Percentiles rank a stretch among this genome's conserved stretches.
Conservation (phyloP, 2,797 vertebrate species). For the Notolepis coatsorum region DNA sequence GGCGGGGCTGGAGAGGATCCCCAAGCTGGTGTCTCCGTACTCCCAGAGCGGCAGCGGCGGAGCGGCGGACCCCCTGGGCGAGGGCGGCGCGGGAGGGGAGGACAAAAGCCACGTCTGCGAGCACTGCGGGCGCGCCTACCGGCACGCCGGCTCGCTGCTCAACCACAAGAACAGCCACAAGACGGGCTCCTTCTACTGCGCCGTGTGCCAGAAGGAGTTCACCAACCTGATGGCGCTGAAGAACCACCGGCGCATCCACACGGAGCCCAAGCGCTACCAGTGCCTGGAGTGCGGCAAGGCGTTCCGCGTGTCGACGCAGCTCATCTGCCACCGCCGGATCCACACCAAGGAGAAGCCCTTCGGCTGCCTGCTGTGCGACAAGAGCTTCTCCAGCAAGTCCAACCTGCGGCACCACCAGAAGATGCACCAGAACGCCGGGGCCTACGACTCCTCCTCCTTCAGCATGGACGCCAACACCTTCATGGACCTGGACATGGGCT, state of each 20-base stretch:
- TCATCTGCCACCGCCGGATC: conserved; percentile 89
- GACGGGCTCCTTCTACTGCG: conserved; percentile 88
- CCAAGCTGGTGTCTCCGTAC: conserved; percentile 65
- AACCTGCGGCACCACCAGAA: conserved; percentile 86
- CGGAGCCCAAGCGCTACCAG: conserved; percentile 89
- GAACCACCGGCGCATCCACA: conserved; percentile 90
- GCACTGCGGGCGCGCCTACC: conserved; percentile 90
- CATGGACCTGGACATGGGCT: conserved; percentile 81
- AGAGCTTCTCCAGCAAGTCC: conserved; percentile 86
- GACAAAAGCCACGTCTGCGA: conserved; percentile 89
- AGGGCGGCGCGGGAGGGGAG: conserved; percentile 33
- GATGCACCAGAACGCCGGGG: conserved; percentile 80
- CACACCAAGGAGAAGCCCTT: conserved; percentile 90
- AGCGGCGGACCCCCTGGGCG: conserved; percentile 36
- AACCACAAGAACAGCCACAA: conserved; percentile 96
- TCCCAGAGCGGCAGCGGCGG: conserved; percentile 58
- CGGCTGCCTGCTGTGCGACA: conserved; percentile 79
- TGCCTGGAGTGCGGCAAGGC: conserved; percentile 88
- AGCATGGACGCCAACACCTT: conserved; percentile 74
- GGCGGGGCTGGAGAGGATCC: conserved; percentile 54
- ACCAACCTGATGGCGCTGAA: conserved; percentile 89
- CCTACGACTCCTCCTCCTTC: conserved; percentile 72
- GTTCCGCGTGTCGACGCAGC: conserved; percentile 87
- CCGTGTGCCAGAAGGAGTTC: conserved; percentile 85
- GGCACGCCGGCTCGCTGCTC: conserved; percentile 91